Base-by-base conservation (phyloP, 2,113 vertebrate species). In the Limnothrissa miodon region DNA sequence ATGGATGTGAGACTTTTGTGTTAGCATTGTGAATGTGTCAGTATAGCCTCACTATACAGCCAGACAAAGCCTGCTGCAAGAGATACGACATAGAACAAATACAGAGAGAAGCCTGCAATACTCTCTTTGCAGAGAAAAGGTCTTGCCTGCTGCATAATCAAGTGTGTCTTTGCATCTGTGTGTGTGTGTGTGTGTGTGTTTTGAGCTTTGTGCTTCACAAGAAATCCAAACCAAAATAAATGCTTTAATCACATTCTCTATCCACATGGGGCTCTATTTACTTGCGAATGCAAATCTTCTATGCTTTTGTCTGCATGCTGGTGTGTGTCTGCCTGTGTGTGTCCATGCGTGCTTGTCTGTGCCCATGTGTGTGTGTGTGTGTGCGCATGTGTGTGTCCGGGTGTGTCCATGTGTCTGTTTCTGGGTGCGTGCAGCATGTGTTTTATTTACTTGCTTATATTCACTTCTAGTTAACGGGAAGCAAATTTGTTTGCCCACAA, bases 141-240 rank as follows among this genome's bases (percentile, higher is more conserved):
- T 74, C 29, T 74, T 5, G 29, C 33, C 29, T 45, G 66, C 33
- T 74, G 66, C 66, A 74, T 74, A 36, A 74, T 82, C 78, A 44
- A 13, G 5, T 45, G 25, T 53, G 44, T n/a, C 44, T 81, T 23
- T 33, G 62, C 33, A 29, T 46, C 21, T 59, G n/a, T 46, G 56
- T 23, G 1, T 80, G 66, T 4, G 1, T 19, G 42, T 36, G 21
- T 79, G 56, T 29, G 51, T 48, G 33, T 8, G 5, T 78, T 0
- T 62, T 23, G 25, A n/a, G 39, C 56, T 82, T 19, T 42, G 11
- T 25, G 56, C 39, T 45, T 17, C 45, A 78, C 13, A 29, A 83
- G 59, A 53, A 66, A n/a, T 25, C 29, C 17, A 25, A 66, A 25
- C 4, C 56, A n/a, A 59, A 23, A 66, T 25, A 66, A 33, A 42